Conservation (phyloP, 2,888 invertebrate species). For the Rotaria sp. region DNA sequence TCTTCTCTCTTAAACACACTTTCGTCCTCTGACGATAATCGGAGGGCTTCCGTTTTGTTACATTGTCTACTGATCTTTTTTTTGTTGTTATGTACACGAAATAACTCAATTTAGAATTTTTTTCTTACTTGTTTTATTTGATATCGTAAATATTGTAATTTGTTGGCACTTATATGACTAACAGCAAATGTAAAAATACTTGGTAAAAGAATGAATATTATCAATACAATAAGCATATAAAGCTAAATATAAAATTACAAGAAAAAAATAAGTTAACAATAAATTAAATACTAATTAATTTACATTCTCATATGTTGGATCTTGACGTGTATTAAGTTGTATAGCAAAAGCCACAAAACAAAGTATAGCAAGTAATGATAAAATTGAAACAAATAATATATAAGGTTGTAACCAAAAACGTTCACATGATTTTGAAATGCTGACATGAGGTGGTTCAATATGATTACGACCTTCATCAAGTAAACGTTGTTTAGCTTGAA, state of each 20-base stretch:
- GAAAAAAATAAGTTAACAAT: background rate
- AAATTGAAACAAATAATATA: background rate
- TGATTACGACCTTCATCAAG: background rate
- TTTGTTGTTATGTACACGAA: background rate
- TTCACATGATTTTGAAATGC: slow-evolving; percentile 4
- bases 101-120: background rate
- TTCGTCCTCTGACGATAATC: slow-evolving; percentile 19
- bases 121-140: slow-evolving; percentile 19
- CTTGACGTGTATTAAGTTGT: slow-evolving; percentile 3
- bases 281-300: background rate
- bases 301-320: slow-evolving; percentile 3
- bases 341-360: slow-evolving; percentile 23
- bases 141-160: slow-evolving; percentile 27
- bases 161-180: slow-evolving; percentile 21
- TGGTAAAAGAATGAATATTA: slow-evolving; percentile 14
- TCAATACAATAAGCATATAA: slow-evolving; percentile 17
- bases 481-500: slow-evolving; percentile 28
- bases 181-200: slow-evolving; percentile 25
- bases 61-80: slow-evolving; percentile 8
- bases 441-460: slow-evolving; percentile 29
- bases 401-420: slow-evolving; percentile 8
- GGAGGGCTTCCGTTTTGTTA: slow-evolving; percentile 16
- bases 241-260: background rate
- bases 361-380: background rate
- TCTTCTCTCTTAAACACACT: background rate